Evolutionary conservation across 2,797 vertebrate genomes (phyloP).

Genomic region (Ambastaia sidthimunki): DNA sequence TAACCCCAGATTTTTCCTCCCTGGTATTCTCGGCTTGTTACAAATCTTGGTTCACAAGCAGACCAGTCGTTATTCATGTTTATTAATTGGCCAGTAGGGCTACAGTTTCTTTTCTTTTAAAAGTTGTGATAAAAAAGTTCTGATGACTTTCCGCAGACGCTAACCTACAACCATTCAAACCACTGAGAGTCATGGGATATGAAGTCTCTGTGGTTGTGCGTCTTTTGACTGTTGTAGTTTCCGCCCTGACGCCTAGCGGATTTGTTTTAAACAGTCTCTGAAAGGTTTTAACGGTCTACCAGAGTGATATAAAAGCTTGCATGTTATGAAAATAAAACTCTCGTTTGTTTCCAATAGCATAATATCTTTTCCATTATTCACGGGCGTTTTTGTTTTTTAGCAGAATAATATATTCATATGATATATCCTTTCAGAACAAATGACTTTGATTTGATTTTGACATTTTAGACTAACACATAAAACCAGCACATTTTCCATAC

Average conservation of each 20-base stretch:
- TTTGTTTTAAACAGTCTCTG: background rate
- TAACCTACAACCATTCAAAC: constrained; percentile 12
- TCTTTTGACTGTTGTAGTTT: constrained; percentile 31
- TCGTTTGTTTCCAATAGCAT: background rate
- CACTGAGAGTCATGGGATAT: constrained; percentile 51
- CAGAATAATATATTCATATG: background rate
- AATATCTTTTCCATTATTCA: too few species aligned
- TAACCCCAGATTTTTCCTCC: constrained; percentile 9
- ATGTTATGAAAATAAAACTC: background rate
- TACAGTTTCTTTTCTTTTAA: constrained; percentile 8
- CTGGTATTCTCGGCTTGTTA: too few species aligned
- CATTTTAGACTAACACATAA: background rate
- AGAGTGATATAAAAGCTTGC: background rate
- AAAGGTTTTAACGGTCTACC: background rate
- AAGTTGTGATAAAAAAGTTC: constrained; percentile 1
- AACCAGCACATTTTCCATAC: background rate
- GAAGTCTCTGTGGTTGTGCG: constrained; percentile 38
- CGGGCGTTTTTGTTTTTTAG: background rate
- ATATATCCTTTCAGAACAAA: background rate
- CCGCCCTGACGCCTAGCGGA: constrained; percentile 8
- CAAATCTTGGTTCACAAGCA: background rate
- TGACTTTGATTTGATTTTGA: too few species aligned
- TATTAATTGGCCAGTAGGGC: background rate
- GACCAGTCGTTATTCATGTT: background rate
- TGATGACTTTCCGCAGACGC: constrained; percentile 47